Conservation (phyloP, 1,140 invertebrate species). For the Parapsyche elsis region DNA sequence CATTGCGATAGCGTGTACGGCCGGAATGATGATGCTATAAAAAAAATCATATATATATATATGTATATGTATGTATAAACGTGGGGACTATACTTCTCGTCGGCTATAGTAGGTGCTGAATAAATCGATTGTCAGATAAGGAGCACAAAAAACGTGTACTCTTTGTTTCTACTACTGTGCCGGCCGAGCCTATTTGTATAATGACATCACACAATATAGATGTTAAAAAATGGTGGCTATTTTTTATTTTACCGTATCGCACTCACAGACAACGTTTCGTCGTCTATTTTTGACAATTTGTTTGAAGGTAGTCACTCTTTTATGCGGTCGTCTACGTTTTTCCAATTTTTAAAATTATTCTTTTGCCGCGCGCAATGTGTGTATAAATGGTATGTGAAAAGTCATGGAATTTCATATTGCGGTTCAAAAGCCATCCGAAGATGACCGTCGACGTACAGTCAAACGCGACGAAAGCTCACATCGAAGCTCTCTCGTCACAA, state of each 20-base stretch:
- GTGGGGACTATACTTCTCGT: not conserved
- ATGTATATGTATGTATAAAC: not conserved
- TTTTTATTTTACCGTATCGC: not conserved
- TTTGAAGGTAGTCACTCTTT: not conserved
- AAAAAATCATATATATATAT: slow-evolving; percentile 30
- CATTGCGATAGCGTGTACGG: slow-evolving; percentile 31
- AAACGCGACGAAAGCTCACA: no score
- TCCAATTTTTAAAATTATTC: not conserved
- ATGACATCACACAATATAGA: slow-evolving; percentile 45
- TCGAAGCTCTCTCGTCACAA: no score
- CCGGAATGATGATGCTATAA: slow-evolving; percentile 29
- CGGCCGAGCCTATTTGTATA: slow-evolving; percentile 41
- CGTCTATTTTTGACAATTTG: not conserved
- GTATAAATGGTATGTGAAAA: no score
- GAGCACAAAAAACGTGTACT: slow-evolving; percentile 31
- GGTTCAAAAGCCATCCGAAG: no score
- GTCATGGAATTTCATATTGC: no score
- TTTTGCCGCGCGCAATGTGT: not conserved
- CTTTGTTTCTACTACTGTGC: slow-evolving; percentile 44
- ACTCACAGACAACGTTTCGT: not conserved
- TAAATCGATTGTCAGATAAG: slow-evolving; percentile 45
- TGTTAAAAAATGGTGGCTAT: slow-evolving; percentile 27
- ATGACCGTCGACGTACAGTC: no score
- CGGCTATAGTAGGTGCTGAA: slow-evolving; percentile 35
- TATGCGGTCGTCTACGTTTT: not conserved